Base-by-base conservation (phyloP, 2,113 vertebrate species). In the Corythornis vintsioides region DNA sequence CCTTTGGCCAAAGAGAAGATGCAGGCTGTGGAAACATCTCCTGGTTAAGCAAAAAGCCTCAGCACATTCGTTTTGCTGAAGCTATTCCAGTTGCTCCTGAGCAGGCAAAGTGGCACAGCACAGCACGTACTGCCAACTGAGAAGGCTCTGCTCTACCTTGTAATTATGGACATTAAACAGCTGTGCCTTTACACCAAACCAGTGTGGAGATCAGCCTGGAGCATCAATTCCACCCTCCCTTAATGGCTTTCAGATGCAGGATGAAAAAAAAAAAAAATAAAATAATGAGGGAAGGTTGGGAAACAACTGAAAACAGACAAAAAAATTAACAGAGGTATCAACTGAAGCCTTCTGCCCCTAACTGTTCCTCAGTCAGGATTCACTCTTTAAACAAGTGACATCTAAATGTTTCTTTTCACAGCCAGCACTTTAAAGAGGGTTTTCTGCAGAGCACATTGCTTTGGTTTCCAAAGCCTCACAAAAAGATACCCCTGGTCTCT, bases 121-220 rank as follows among this genome's bases (percentile, higher is more conserved):
- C 60, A 81, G 76, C 83, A 82, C 11, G 3, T 61, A 33, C 59
- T 79, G 50, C 52, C 69, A 80, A 35, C 24, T 11, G 12, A 65
- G 50, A 73, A 73, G 53, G 71, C 71, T 88, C 73, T 88, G 82
- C 48, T 94, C 70, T 78, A 29, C 76, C 53, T 86, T 84, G 55
- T 83, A 88, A 90, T 88, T 88, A 86, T 38, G 25, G 74, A 43
- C 65, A 72, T 67, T 67, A 74, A 84, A 60, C 83, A 90, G 82
- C 75, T 81, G 48, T 55, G 69, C 53, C 40, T 77, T 69, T 73
- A 86, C 57, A 53, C 12, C 19, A 92, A 87, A 86, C 35, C 65
- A 79, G 63, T 67, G 35, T 55, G 66, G 76, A 84, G 48, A 76
- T 67, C 13, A 64, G n/a, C 66, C 80, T 64, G 60, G 83, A 21